Percentiles rank a stretch among this genome's conserved stretches.
phyloP scores from a whole-genome alignment of 2,797 vertebrate species.

The Enteromius unitaeniatus region DNA sequence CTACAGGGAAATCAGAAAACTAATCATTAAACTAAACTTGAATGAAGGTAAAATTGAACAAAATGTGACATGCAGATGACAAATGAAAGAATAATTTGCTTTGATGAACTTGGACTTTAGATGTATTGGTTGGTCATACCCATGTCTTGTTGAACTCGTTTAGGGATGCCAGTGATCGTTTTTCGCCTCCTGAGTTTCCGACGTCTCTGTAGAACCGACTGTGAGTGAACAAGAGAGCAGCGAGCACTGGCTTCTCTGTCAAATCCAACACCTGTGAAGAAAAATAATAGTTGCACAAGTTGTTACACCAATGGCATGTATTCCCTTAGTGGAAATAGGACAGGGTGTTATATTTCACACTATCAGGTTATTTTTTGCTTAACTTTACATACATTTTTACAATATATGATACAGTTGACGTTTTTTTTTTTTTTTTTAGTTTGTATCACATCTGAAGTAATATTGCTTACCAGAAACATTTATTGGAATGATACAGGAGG shows the following conservation, averaged over 20 bases:
- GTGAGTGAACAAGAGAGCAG: constrained; percentile 98
- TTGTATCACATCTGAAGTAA: not conserved
- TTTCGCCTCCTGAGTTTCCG: constrained; percentile 97
- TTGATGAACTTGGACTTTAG: not conserved
- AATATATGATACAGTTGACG: not conserved
- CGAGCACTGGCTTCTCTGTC: constrained; percentile 98
- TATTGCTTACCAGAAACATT: constrained; percentile 91
- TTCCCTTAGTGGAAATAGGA: not conserved
- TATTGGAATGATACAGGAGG: constrained; percentile 98
- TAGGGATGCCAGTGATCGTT: constrained; percentile 98
- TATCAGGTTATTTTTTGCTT: not conserved
- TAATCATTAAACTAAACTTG: constrained; percentile 14
- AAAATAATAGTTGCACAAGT: constrained; percentile 30
- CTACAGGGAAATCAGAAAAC: constrained; percentile 78
- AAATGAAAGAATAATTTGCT: not conserved
- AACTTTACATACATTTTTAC: not conserved
- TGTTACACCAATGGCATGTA: not conserved
- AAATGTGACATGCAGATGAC: not conserved
- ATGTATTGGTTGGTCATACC: constrained; percentile 75
- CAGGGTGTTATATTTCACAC: not conserved
- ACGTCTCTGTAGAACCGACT: constrained; percentile 97
- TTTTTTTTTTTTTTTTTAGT: not conserved
- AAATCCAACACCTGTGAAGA: constrained; percentile 93
- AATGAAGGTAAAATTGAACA: not conserved
- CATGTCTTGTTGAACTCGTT: constrained; percentile 99